Base-by-base conservation (phyloP, 2,797 vertebrate genomes). In the Macropus fuliginosus region DNA sequence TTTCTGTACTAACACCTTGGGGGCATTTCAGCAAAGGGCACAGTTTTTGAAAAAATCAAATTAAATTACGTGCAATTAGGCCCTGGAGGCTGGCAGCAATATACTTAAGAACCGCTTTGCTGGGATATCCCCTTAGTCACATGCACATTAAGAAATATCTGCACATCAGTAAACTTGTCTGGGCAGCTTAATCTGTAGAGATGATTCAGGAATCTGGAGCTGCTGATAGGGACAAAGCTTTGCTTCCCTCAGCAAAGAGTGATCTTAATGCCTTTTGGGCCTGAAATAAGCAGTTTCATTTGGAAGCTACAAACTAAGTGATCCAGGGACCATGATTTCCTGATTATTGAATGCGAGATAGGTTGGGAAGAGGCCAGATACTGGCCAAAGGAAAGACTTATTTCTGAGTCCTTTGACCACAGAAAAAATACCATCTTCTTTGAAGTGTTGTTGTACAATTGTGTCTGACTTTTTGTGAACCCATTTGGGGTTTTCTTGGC, bases 11-110 rank as follows among this genome's bases (percentile, higher is more conserved):
- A 94, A 55, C 46, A 91, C 56, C 92, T 14, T 9, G 90, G 92
- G 31, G 92, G 92, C 55, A 95, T 54, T 92, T 66, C 56, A 96
- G 46, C 52, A 96, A 40, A 94, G 34, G 27, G 62, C 93, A 29
- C 57, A 93, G 59, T 95, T 96, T 90, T 96, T 96, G 59, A 94
- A 95, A 95, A 97, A 97, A 62, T 93, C 90, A 95, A 97, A 81
- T 93, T 93, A 96, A 97, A 96, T 93, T 57, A 96, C 81, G 57
- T 89, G 21, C 95, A 92, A 94, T 92, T 94, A 92, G 93, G 93
- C 66, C 93, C 81, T 54, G 90, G 91, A 97, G 94, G 59, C 87
- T 56, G 40, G 55, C 92, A 97, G 91, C 92, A 95, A 93, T 56
- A 55, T 90, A 54, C 74, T 96, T 93, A 91, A 91, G 96, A 95